A percentile compares a stretch with the other conserved stretches of the same genome.
Conservation (phyloP, 1,140 invertebrate species). For the Drosophila sechellia region DNA sequence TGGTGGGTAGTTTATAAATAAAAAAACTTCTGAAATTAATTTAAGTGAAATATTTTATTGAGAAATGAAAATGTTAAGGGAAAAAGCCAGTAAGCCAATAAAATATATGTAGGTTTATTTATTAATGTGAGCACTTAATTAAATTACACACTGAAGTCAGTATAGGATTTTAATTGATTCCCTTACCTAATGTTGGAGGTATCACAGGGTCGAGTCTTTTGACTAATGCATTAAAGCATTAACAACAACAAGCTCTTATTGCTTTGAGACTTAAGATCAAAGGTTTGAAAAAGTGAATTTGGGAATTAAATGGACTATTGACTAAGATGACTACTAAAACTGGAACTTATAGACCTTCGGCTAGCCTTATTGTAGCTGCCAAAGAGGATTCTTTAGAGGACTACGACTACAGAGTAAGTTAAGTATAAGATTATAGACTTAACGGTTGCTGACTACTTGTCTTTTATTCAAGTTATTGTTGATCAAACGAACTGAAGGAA, state of each 20-base stretch:
- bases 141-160: too few relatives aligned
- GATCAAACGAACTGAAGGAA: conserved; percentile 88
- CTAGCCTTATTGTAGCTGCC: conserved; percentile 84
- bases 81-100: too few relatives aligned
- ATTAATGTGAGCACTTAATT: too few relatives aligned
- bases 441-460: background rate
- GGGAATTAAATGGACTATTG: background rate
- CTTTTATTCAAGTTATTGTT: conserved; percentile 86
- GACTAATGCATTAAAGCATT: background rate
- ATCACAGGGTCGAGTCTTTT: background rate
- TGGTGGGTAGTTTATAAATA: background rate
- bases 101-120: too few relatives aligned
- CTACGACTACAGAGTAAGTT: conserved; percentile 57
- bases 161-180: too few relatives aligned
- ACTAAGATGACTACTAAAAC: conserved; percentile 26
- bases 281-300: conserved; percentile 18
- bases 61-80: too few relatives aligned
- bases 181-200: background rate
- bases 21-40: too few relatives aligned
- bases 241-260: background rate
- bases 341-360: conserved; percentile 65
- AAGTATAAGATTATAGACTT: background rate
- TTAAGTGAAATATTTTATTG: too few relatives aligned
- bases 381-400: conserved; percentile 33
- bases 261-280: conserved; percentile 9